Evolutionary conservation across 1,140 invertebrate species (phyloP).

Genomic region (Apocrypta bakeri): DNA sequence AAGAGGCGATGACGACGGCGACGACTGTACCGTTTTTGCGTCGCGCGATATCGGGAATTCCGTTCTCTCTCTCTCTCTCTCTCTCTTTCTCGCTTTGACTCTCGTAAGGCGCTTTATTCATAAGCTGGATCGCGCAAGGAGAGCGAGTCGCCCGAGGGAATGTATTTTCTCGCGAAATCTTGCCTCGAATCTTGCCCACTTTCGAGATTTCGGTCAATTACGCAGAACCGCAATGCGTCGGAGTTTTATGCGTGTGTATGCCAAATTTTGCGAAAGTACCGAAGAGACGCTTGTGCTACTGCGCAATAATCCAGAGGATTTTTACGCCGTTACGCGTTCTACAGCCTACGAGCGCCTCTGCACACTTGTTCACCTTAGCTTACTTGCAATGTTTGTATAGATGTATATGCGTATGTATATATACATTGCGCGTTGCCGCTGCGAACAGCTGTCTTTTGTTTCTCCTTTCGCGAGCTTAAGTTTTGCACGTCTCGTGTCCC

Average conservation of each 20-base stretch:
- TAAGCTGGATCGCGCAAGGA: too few species aligned
- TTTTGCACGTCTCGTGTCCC: background rate
- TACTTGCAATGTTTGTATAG: background rate
- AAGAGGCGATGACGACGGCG: background rate
- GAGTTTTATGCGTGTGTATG: too few species aligned
- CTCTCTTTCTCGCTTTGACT: too few species aligned
- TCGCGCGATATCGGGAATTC: background rate
- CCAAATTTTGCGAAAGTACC: too few species aligned
- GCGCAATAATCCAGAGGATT: background rate
- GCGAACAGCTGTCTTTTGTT: slow-evolving; percentile 53
- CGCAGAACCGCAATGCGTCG: too few species aligned
- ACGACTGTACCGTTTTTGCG: background rate
- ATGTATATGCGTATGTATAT: background rate
- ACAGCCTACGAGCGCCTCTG: background rate
- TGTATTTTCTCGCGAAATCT: background rate
- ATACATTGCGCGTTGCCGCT: background rate
- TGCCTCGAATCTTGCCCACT: too few species aligned
- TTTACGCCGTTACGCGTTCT: background rate
- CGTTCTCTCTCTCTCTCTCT: background rate
- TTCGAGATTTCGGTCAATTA: too few species aligned
- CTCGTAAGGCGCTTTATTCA: too few species aligned
- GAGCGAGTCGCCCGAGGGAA: background rate
- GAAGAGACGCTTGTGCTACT: background rate
- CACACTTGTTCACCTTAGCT: background rate
- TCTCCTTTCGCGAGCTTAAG: background rate